These are phyloP conservation scores for Zygaena filipendulae DNA, from an alignment of 2,888 invertebrate species.

Conservation along the genomic window DNA sequence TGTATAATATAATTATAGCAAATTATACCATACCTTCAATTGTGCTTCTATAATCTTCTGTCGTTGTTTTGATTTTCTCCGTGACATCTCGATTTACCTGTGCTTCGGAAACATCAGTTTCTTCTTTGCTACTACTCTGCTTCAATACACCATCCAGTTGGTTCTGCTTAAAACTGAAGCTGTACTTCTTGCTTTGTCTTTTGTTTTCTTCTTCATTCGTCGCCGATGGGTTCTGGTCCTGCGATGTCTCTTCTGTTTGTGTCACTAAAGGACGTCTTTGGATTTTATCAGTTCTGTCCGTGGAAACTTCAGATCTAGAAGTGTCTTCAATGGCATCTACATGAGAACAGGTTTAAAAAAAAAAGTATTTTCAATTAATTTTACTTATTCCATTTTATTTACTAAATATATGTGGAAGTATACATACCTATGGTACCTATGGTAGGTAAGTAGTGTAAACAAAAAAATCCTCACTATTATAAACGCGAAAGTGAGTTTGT, in stretches of 20 bases:
- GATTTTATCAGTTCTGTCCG: conserved; percentile 28
- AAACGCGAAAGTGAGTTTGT: no score
- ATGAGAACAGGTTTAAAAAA: no score
- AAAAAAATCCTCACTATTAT: no score
- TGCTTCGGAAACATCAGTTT: no score
- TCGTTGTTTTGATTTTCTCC: no score
- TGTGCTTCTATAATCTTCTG: conserved; percentile 31
- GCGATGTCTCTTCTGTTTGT: conserved; percentile 29
- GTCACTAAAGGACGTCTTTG: conserved; percentile 44
- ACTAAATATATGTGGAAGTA: no score
- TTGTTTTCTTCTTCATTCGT: conserved; percentile 54
- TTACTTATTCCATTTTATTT: no score
- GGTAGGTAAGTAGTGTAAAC: no score
- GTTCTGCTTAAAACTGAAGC: conserved; percentile 49
- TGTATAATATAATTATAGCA: no score
- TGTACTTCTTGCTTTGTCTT: conserved; percentile 59
- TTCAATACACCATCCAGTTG: conserved; percentile 44
- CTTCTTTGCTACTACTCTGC: conserved; percentile 23
- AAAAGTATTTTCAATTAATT: conserved; percentile 1
- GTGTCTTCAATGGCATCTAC: conserved; percentile 49
- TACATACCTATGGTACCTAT: no score
- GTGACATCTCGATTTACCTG: no score
- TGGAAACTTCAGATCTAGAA: conserved; percentile 25
- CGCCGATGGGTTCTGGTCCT: conserved; percentile 50
- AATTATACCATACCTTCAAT: conserved; percentile 34